Evolutionary conservation across 37 sponge, comb jelly and placozoan genomes (phyloP).

Genomic region (Cliona cf. orientalis): DNA sequence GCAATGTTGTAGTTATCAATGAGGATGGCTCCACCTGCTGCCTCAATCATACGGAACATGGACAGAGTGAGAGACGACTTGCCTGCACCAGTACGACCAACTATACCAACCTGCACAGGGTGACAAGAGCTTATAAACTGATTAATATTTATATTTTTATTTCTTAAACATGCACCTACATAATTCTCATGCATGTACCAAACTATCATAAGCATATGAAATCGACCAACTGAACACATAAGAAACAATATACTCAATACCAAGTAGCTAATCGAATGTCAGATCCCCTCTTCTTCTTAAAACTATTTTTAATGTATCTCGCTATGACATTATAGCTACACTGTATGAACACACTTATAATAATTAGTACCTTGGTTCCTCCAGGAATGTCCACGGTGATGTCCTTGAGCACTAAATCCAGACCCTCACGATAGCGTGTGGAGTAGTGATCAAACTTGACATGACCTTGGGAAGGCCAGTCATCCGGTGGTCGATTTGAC

Average conservation of each 20-base stretch:
- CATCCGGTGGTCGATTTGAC: constrained; percentile 63
- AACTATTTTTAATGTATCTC: background rate
- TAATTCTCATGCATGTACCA: too few relatives aligned
- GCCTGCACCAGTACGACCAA: constrained; percentile 98
- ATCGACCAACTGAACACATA: too few relatives aligned
- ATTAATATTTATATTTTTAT: too few relatives aligned
- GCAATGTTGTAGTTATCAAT: constrained; percentile 87
- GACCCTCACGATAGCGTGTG: constrained; percentile 90
- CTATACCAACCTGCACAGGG: constrained; percentile 89
- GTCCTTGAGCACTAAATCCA: constrained; percentile 88
- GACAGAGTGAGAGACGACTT: constrained; percentile 96
- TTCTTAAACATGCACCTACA: too few relatives aligned
- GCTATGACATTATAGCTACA: too few relatives aligned
- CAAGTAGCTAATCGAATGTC: too few relatives aligned
- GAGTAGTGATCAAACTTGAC: constrained; percentile 85
- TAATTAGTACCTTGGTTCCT: constrained; percentile 83
- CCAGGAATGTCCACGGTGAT: constrained; percentile 75
- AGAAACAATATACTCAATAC: too few relatives aligned
- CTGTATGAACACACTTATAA: too few relatives aligned
- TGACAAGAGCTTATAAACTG: constrained; percentile 67
- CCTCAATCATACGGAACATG: constrained; percentile 96
- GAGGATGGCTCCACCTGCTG: constrained; percentile 79
- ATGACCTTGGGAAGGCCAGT: constrained; percentile 89
- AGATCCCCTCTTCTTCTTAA: background rate
- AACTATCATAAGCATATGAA: too few relatives aligned